Percentiles rank a stretch among this genome's conserved stretches.
Conservation (phyloP, 2,113 vertebrate species). For the Thalassarche chlororhynchos region DNA sequence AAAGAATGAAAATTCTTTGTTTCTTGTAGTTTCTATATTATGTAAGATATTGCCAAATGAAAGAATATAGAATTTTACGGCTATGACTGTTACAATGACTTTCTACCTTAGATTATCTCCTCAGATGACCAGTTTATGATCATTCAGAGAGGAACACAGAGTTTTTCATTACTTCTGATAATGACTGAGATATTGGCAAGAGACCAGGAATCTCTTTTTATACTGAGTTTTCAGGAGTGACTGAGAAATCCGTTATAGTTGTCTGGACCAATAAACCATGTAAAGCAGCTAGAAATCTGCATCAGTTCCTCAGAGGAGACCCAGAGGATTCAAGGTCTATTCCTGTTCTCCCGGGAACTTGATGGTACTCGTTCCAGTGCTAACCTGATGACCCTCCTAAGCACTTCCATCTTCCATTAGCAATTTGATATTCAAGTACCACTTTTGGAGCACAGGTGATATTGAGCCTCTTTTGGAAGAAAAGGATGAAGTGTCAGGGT, state of each 20-base stretch:
- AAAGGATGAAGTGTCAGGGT: neutral
- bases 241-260: neutral
- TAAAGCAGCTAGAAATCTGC: neutral
- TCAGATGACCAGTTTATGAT: neutral
- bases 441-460: neutral
- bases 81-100: neutral
- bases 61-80: neutral
- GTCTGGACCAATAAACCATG: neutral
- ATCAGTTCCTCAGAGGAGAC: neutral
- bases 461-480: neutral
- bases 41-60: neutral
- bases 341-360: neutral
- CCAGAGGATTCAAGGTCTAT: neutral
- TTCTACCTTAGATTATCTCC: neutral
- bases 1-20: neutral
- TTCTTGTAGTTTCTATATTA: neutral
- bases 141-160: neutral
- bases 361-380: accelerated
- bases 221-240: neutral
- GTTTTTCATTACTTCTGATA: neutral
- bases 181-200: neutral
- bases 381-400: neutral
- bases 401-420: neutral
- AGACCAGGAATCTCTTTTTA: neutral
- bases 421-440: neutral